These are phyloP conservation scores for Apostichopus parvimensis DNA, from an alignment of 35 echinoderm and acorn worm species.

Conservation along the genomic window DNA sequence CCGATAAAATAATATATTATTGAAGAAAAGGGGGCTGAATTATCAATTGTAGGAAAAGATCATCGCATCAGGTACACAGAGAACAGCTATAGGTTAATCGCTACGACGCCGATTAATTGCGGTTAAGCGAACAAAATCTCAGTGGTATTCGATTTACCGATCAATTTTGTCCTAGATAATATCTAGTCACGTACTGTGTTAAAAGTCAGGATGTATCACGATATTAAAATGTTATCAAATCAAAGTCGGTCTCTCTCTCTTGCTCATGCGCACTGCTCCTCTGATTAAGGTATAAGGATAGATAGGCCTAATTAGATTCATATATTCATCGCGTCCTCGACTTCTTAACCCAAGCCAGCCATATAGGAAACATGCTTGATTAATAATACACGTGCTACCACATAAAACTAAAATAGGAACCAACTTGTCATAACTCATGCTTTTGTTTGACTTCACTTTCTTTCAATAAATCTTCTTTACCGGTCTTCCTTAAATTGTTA, in stretches of 20 bases:
- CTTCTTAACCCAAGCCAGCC: too few relatives aligned
- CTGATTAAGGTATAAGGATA: background rate
- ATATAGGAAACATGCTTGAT: background rate
- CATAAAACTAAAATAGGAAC: slow-evolving; percentile 1
- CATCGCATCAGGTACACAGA: background rate
- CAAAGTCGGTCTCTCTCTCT: background rate
- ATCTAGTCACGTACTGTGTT: too few relatives aligned
- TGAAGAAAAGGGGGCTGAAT: too few relatives aligned
- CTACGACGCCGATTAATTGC: background rate
- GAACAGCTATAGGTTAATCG: background rate
- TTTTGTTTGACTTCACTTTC: background rate
- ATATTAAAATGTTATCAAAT: too few relatives aligned
- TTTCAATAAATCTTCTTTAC: background rate
- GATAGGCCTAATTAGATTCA: too few relatives aligned
- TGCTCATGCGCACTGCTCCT: background rate
- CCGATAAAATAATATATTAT: too few relatives aligned
- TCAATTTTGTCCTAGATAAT: too few relatives aligned
- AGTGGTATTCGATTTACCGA: too few relatives aligned
- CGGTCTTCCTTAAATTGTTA: background rate
- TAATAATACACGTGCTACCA: background rate
- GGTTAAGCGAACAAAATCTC: background rate
- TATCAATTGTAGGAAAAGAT: too few relatives aligned
- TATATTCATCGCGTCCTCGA: too few relatives aligned
- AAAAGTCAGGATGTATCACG: too few relatives aligned
- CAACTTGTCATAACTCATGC: background rate